A percentile compares a stretch with the other conserved stretches of the same genome.
phyloP scores from a whole-genome alignment of 2,797 vertebrate genomes.

The Acrossocheilus wenchowensis region DNA sequence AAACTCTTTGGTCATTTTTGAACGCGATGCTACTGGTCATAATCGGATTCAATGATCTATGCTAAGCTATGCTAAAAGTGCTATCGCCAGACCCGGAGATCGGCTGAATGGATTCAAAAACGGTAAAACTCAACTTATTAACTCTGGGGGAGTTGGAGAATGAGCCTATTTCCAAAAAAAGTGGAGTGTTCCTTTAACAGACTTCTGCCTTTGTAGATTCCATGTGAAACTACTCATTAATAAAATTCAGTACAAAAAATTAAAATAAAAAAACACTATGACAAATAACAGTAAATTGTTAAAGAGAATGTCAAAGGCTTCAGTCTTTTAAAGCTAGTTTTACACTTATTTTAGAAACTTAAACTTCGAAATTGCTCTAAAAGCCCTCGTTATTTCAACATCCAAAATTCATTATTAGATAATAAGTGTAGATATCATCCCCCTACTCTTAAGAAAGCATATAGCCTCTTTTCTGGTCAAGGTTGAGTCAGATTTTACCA shows the following conservation, averaged over 20 bases:
- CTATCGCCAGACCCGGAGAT: no score
- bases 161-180: no score
- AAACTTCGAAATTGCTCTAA: not conserved
- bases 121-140: no score
- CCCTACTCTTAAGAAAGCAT: not conserved
- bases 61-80: no score
- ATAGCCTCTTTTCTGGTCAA: constrained; percentile 1
- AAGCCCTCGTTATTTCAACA: not conserved
- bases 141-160: no score
- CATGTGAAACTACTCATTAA: constrained; percentile 7
- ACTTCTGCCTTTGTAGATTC: not conserved
- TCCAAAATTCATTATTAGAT: not conserved
- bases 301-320: not conserved
- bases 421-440: not conserved
- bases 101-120: no score
- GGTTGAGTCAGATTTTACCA: constrained; percentile 4
- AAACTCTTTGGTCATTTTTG: no score
- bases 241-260: not conserved
- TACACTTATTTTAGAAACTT: not conserved
- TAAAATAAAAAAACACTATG: not conserved
- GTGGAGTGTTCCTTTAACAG: not conserved
- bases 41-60: no score
- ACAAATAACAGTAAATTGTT: no score
- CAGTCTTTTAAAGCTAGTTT: not conserved
- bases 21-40: no score